phyloP scores from a whole-genome alignment of 2,888 invertebrate genomes.

The Hemithea aestivaria region DNA sequence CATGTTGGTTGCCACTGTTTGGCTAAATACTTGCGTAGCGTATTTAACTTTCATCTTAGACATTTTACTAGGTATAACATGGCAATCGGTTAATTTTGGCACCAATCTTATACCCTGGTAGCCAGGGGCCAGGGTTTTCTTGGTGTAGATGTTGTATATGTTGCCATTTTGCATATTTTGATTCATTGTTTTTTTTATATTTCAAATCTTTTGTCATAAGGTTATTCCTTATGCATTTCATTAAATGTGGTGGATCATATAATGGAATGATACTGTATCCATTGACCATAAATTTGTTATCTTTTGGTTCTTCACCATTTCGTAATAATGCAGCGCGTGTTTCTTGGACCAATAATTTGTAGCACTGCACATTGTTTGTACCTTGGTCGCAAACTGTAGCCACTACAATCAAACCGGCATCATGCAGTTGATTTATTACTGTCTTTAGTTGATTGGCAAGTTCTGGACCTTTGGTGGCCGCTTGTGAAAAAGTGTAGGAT shows the following conservation, averaged over 20 bases:
- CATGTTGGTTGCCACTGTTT: conserved; percentile 29
- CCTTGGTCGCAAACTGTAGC: conserved; percentile 32
- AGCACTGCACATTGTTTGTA: conserved; percentile 23
- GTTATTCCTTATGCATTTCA: conserved; percentile 31
- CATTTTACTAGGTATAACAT: conserved; percentile 23
- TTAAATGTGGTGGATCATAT: conserved; percentile 28
- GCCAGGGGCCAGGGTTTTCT: conserved; percentile 24
- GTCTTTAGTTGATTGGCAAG: conserved; percentile 25
- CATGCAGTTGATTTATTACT: conserved; percentile 20
- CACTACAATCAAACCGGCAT: conserved; percentile 27
- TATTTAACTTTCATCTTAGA: conserved; percentile 31
- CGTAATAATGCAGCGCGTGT: conserved; percentile 16
- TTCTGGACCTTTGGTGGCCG: conserved; percentile 29
- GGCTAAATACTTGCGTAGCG: conserved; percentile 32
- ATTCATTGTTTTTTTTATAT: conserved; percentile 8
- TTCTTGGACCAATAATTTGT: conserved; percentile 27
- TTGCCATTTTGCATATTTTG: conserved; percentile 29
- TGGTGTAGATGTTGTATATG: conserved; percentile 21
- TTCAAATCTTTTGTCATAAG: conserved; percentile 25
- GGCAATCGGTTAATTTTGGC: conserved; percentile 29
- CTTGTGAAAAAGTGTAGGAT: conserved; percentile 25
- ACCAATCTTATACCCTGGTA: conserved; percentile 28
- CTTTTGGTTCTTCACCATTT: conserved; percentile 12
- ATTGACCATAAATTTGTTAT: conserved; percentile 23
- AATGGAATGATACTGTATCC: conserved; percentile 23